Percentiles rank a stretch among this genome's conserved stretches.
Conservation (phyloP, 53 echinoderm and acorn worm species). For the Echinometra lucunter region DNA sequence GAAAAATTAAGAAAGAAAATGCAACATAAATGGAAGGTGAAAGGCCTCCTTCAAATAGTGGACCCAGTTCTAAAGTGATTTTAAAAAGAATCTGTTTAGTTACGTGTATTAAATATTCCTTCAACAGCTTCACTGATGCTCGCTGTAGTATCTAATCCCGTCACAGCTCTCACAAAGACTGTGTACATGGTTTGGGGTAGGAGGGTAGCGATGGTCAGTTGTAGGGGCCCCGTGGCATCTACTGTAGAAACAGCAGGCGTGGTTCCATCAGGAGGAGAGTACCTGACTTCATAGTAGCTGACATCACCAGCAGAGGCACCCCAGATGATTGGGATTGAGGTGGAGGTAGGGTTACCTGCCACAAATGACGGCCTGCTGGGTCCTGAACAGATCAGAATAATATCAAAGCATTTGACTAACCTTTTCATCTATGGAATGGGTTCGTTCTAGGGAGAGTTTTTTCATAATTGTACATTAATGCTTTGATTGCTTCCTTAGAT, state of each 20-base stretch:
- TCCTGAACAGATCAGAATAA: conserved; percentile 44
- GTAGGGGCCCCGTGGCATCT: neutral
- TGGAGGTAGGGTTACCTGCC: conserved; percentile 23
- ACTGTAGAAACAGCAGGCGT: conserved; percentile 40
- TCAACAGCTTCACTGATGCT: conserved; percentile 33
- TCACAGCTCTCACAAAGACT: conserved; percentile 68
- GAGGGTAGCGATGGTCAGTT: conserved; percentile 48
- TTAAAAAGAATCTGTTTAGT: neutral
- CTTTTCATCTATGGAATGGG: too few species aligned
- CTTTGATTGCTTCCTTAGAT: too few species aligned
- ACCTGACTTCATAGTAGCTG: conserved; percentile 65
- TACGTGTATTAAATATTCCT: conserved; percentile 63
- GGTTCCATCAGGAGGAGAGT: conserved; percentile 68
- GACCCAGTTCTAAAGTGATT: neutral
- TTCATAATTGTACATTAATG: too few species aligned
- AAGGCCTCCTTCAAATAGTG: neutral
- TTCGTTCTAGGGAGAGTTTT: too few species aligned
- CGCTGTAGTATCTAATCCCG: neutral
- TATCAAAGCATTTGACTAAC: neutral
- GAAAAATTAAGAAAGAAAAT: too few species aligned
- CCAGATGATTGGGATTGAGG: conserved; percentile 66
- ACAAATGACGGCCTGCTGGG: conserved; percentile 7
- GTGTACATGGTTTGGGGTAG: conserved; percentile 68
- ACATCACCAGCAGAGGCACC: conserved; percentile 54
- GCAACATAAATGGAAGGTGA: neutral